Evolutionary conservation across 2,888 invertebrate genomes (phyloP).

Genomic region (Syrphus vitripennis): DNA sequence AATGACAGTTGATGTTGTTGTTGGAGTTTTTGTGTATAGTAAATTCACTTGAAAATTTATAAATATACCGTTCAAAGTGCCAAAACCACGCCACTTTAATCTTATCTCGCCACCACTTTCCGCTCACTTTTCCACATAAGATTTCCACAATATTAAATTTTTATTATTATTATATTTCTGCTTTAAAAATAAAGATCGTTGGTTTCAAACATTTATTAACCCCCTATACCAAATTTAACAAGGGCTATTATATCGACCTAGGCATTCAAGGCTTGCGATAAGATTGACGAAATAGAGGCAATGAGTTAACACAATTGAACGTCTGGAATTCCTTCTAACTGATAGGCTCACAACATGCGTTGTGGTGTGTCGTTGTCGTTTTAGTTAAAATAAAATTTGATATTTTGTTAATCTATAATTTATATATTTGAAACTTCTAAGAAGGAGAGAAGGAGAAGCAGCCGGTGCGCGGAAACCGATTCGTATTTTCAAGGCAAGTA

Average conservation of each 20-base stretch:
- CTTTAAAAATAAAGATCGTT: background rate
- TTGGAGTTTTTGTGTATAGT: background rate
- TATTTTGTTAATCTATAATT: constrained; percentile 33
- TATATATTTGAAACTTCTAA: background rate
- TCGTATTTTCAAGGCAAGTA: background rate
- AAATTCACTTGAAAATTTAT: background rate
- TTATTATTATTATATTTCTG: background rate
- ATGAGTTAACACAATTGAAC: background rate
- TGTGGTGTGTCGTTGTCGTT: background rate
- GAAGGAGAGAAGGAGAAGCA: background rate
- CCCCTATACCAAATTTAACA: background rate
- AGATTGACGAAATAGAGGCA: constrained; percentile 3
- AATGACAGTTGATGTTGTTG: background rate
- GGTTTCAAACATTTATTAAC: background rate
- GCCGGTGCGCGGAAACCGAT: background rate
- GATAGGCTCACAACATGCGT: background rate
- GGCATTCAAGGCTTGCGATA: constrained; percentile 1
- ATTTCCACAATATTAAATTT: background rate
- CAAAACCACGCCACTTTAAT: constrained; percentile 23
- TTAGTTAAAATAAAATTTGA: constrained; percentile 15
- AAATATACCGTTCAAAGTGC: background rate
- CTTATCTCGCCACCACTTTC: background rate
- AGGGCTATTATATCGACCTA: background rate
- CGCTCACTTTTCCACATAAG: background rate
- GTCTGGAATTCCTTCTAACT: background rate